Evolutionary conservation across 37 sponge, comb jelly and placozoan species (phyloP), one percentile per base, ranked within the genome.

Genomic region (Cliona cf. orientalis): DNA sequence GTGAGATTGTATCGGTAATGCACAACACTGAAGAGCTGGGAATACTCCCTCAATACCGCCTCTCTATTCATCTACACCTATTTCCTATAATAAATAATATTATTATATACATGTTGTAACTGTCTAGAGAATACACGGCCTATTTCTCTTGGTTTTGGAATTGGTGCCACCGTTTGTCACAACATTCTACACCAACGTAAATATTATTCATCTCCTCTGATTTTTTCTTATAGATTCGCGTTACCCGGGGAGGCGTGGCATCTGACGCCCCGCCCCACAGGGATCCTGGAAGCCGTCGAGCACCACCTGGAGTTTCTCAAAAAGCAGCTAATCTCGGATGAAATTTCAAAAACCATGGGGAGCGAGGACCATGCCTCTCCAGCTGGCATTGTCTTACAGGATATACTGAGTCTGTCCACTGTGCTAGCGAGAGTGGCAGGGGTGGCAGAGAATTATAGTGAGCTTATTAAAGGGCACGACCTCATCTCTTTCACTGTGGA

Each of bases 181-280:
- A 19, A 49, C 14, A 49, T 17, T 17, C 11, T 49, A 17, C 55
- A 49, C 14, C n/a, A 22, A 61, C n/a, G 63, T 61, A 22, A 7
- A 41, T 23, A n/a, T 23, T 68, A 37, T 17, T 23, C 9, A 68
- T 39, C 42, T 34, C 11, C 38, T 33, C 17, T 5, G 5, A 4
- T 63, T 6, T 34, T 1, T 39, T 26, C 57, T 34, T 31, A 14
- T 46, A 86, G 87, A 40, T 86, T 86, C 46, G 74, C 53, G 0
- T 26, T 23, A 21, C 71, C 87, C 33, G 87, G 65, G 2, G 57
- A 72, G 28, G 67, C 11, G 58, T 86, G 87, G 87, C 19, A 25
- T 3, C 64, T 86, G 46, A 33, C 22, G 11, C 58, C 29, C 0
- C 63, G 56, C 28, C 87, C 80, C 44, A 11, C 0, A 37, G 80